These are phyloP conservation scores for Macaria liturata DNA, from an alignment of 2,888 invertebrate genomes.

Conservation along the genomic window DNA sequence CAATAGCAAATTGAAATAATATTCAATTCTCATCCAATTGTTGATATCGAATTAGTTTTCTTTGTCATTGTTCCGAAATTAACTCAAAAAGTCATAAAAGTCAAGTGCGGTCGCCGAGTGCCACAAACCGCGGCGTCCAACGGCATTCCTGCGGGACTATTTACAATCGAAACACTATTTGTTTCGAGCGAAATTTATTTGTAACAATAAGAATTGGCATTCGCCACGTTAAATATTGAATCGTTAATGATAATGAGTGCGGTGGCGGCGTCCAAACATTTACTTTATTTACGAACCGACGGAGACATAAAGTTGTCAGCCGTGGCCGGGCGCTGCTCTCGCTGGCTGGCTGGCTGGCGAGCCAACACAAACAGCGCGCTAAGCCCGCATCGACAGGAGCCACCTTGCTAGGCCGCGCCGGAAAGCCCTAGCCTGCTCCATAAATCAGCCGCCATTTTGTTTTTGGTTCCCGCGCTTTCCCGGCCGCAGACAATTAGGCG, in stretches of 20 bases:
- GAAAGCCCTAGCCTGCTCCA: constrained; percentile 47
- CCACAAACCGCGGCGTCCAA: constrained; percentile 29
- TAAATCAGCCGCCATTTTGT: constrained; percentile 75
- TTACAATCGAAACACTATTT: constrained; percentile 42
- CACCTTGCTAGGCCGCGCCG: constrained; percentile 60
- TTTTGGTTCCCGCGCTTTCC: constrained; percentile 64
- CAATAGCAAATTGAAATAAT: too few relatives aligned
- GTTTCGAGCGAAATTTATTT: constrained; percentile 46
- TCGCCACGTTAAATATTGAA: constrained; percentile 52
- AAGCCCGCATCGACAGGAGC: constrained; percentile 75
- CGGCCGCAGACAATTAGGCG: constrained; percentile 72
- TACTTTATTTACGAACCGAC: constrained; percentile 41
- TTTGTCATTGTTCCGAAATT: constrained; percentile 25
- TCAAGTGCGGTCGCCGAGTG: constrained; percentile 29
- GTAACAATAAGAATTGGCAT: constrained; percentile 45
- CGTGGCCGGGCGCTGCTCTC: constrained; percentile 10
- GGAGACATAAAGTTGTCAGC: constrained; percentile 21
- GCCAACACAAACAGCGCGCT: constrained; percentile 74
- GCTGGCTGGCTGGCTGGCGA: constrained; percentile 31
- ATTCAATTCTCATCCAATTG: too few relatives aligned
- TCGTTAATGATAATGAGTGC: constrained; percentile 44
- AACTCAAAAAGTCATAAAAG: constrained; percentile 33
- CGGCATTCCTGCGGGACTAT: constrained; percentile 33
- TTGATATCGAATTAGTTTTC: neutral
- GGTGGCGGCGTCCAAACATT: constrained; percentile 50